These are phyloP conservation scores for Pachypsylla venusta DNA, from an alignment of 1,140 invertebrate genomes.

Conservation along the genomic window DNA sequence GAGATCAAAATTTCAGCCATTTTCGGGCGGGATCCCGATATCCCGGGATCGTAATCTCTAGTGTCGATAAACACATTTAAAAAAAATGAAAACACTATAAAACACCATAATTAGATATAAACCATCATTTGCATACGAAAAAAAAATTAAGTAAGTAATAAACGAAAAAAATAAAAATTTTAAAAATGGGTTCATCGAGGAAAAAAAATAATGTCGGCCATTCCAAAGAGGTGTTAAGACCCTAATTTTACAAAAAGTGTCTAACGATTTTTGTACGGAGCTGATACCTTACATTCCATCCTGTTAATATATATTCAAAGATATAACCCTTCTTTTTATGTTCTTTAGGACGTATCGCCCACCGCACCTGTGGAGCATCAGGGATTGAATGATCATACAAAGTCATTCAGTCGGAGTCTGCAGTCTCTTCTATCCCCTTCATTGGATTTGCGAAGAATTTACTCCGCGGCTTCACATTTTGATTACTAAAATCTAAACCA, in stretches of 20 bases:
- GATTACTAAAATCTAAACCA: neutral
- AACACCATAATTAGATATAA: too few species aligned
- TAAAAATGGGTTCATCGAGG: neutral
- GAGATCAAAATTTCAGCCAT: too few species aligned
- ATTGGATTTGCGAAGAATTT: constrained; percentile 25
- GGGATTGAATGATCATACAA: constrained; percentile 29
- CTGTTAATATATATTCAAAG: too few species aligned
- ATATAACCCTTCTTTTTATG: constrained; percentile 30
- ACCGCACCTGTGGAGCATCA: constrained; percentile 21
- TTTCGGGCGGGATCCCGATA: too few species aligned
- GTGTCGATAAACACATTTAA: too few species aligned
- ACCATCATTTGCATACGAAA: too few species aligned
- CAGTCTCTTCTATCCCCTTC: constrained; percentile 42
- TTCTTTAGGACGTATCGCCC: constrained; percentile 39
- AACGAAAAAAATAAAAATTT: too few species aligned
- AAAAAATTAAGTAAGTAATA: too few species aligned
- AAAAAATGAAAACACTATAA: too few species aligned
- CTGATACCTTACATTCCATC: constrained; percentile 15
- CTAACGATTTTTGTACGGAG: neutral
- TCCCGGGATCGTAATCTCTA: too few species aligned
- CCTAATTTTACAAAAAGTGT: too few species aligned
- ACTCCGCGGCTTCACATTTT: neutral
- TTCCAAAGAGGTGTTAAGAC: neutral
- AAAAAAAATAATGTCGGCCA: neutral
- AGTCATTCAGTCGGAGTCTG: constrained; percentile 34